These are phyloP conservation scores for Mesitornis unicolor DNA, from an alignment of 2,113 vertebrate species.

Conservation along the genomic window DNA sequence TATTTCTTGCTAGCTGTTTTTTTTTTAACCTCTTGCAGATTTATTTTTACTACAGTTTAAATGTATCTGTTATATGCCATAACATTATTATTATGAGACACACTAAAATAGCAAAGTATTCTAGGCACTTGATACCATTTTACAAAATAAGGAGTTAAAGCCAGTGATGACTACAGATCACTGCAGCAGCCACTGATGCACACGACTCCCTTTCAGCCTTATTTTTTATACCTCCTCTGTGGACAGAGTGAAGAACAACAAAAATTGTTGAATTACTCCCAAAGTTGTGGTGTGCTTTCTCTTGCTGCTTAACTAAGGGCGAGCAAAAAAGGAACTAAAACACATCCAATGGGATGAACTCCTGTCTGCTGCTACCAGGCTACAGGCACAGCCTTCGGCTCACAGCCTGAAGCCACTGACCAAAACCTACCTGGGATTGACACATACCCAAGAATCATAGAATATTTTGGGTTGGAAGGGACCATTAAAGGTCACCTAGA, in stretches of 20 bases:
- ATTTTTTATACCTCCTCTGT: neutral
- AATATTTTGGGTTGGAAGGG: neutral
- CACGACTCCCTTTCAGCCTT: neutral
- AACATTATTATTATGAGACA: conserved; percentile 41
- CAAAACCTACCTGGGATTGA: neutral
- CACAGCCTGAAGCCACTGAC: neutral
- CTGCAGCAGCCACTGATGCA: neutral
- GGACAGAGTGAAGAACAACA: neutral
- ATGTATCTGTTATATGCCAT: conserved; percentile 47
- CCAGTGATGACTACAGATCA: neutral
- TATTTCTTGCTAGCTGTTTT: conserved; percentile 45
- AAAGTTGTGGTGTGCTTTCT: neutral
- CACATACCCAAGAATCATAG: neutral
- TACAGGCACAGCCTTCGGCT: neutral
- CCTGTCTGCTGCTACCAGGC: neutral
- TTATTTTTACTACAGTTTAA: conserved; percentile 63
- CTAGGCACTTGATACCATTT: neutral
- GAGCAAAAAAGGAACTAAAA: neutral
- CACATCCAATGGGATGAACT: neutral
- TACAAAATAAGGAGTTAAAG: neutral
- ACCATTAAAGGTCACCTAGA: neutral
- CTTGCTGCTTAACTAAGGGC: neutral
- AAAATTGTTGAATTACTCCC: neutral
- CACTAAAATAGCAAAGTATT: conserved; percentile 47
- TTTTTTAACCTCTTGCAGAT: conserved; percentile 50